Base-by-base conservation (phyloP, 2,113 vertebrate genomes). In the Lepisosteus osseus region DNA sequence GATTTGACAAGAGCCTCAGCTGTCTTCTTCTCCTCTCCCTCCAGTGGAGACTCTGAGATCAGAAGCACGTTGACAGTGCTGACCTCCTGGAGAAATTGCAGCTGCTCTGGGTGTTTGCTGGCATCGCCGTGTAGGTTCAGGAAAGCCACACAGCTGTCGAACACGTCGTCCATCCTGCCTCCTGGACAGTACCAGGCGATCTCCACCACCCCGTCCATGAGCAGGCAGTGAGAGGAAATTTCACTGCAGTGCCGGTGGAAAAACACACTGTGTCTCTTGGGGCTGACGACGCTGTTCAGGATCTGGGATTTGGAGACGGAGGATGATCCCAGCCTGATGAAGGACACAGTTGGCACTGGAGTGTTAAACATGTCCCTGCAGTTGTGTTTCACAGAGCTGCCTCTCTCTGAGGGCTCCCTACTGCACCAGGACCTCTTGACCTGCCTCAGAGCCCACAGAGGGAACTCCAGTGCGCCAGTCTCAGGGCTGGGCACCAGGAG, bases 231-330 rank as follows among this genome's bases (percentile, higher is more conserved):
- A 61, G 70, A 72, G 29, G 15, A 81, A 72, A 76, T 85, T 1
- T 78, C 81, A 65, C 59, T 72, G 65, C 79, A 85, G 14, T 87
- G 72, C 3, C 72, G 8, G 54, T 85, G 77, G 65, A 80, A 83
- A 75, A 88, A 87, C 3, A 76, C 65, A 59, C 83, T 71, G 14
- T 86, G 80, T 55, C 84, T 86, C 2, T 8, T 73, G 54, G 80
- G 80, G 73, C 59, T 83, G 6, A 89, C 74, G 15, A 88, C 51
- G 55, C 65, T 76, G 4, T 84, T 88, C 29, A 88, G 68, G 61
- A 89, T 66, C 66, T 81, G 78, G 15, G 86, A 89, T 71, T 87
- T 90, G 62, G 85, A 90, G 56, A 68, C 71, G n/a, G 72, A 80
- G 40, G 51, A 69, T 2, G 79, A 74, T 74, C 85, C 83, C 2